phyloP scores from a whole-genome alignment of 2,888 invertebrate species.

The Noctua comes region DNA sequence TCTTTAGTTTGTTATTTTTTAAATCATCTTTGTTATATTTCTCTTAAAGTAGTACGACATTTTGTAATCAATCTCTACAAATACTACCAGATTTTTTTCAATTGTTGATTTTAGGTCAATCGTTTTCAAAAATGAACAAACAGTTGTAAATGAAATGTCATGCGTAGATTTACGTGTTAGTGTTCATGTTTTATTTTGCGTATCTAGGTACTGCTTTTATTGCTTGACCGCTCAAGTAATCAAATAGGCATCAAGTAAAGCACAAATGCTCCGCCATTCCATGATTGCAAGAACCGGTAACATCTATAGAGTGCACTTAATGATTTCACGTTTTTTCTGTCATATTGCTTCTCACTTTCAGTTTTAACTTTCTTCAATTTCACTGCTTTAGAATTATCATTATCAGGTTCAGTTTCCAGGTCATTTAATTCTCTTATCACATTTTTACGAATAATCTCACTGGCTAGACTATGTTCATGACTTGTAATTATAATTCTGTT shows the following conservation, averaged over 20 bases:
- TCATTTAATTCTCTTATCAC: constrained; percentile 19
- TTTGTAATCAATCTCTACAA: constrained; percentile 46
- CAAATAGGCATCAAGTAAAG: constrained; percentile 70
- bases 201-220: constrained; percentile 11
- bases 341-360: constrained; percentile 71
- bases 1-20: constrained; percentile 59
- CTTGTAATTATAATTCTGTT: constrained; percentile 26
- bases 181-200: constrained; percentile 16
- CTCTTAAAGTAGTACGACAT: constrained; percentile 32
- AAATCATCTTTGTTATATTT: constrained; percentile 53
- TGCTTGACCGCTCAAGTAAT: constrained; percentile 53
- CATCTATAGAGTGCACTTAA: constrained; percentile 65
- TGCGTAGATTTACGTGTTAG: constrained; percentile 19
- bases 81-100: constrained; percentile 10
- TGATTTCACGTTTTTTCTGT: constrained; percentile 69
- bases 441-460: not conserved
- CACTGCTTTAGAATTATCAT: constrained; percentile 50
- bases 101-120: constrained; percentile 33
- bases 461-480: not conserved
- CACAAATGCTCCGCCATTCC: constrained; percentile 43
- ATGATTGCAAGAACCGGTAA: constrained; percentile 63
- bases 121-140: constrained; percentile 39
- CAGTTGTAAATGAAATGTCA: constrained; percentile 13
- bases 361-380: constrained; percentile 71
- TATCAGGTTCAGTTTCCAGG: constrained; percentile 35